Percentiles rank a stretch among this genome's conserved stretches.
These are phyloP conservation scores for Craseonycteris thonglongyai DNA, from an alignment of 2,113 vertebrate species.

Conservation along the genomic window DNA sequence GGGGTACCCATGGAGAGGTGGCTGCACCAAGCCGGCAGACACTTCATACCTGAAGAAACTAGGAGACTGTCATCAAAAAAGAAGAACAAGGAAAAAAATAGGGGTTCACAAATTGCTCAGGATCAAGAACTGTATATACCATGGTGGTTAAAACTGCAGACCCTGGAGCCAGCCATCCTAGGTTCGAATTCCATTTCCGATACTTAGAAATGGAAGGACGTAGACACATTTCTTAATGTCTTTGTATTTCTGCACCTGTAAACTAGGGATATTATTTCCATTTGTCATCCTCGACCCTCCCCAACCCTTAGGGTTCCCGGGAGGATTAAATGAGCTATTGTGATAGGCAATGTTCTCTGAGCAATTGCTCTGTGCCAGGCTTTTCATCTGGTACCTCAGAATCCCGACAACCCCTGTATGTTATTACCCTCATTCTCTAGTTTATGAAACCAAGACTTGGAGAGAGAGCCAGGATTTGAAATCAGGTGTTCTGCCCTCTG, in stretches of 20 bases:
- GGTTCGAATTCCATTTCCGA: not conserved
- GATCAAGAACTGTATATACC: no score
- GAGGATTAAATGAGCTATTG: not conserved
- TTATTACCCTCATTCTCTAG: not conserved
- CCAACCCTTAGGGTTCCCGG: accelerated
- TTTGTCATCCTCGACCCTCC: not conserved
- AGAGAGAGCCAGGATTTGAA: not conserved
- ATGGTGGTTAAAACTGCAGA: not conserved
- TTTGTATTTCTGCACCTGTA: not conserved
- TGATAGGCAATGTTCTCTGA: not conserved
- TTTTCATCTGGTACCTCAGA: not conserved
- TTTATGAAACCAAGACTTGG: not conserved
- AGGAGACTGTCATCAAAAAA: not conserved
- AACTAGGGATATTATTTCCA: not conserved
- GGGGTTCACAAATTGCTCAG: not conserved
- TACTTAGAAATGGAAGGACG: not conserved
- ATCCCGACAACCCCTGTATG: not conserved
- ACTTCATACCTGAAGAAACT: not conserved
- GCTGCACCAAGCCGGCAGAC: no score
- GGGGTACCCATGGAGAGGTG: no score
- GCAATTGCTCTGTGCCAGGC: not conserved
- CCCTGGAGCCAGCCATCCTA: no score
- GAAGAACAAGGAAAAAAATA: not conserved
- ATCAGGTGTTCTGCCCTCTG: not conserved
- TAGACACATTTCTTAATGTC: not conserved